A percentile compares a stretch with the other conserved stretches of the same genome.
Evolutionary conservation across 2,113 vertebrate species (phyloP).

Genomic region (Macrotus californicus): DNA sequence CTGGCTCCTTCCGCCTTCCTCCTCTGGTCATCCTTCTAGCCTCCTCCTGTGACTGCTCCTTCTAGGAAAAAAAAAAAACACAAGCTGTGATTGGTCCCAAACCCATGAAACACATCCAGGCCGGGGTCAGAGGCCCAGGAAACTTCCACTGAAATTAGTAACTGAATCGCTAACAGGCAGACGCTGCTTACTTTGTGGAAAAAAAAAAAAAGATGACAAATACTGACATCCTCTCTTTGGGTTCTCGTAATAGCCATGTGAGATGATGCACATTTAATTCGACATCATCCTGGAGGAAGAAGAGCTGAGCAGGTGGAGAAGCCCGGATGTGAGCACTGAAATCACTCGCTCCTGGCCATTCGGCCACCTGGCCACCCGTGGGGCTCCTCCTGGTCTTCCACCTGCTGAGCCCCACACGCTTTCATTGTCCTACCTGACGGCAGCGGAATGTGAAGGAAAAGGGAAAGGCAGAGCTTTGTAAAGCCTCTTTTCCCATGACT

Average conservation of each 20-base stretch:
- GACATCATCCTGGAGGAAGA: neutral
- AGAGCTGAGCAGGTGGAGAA: neutral
- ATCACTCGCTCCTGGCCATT: neutral
- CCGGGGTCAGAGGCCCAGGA: neutral
- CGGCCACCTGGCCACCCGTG: fast-evolving
- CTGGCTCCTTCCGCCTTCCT: fast-evolving
- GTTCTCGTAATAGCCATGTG: neutral
- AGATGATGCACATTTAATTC: neutral
- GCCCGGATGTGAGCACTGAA: fast-evolving
- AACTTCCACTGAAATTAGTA: neutral
- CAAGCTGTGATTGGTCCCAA: neutral
- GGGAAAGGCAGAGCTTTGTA: fast-evolving
- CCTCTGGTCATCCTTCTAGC: too few species aligned
- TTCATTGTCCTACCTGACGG: fast-evolving
- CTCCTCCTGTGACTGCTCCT: neutral
- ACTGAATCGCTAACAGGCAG: too few species aligned
- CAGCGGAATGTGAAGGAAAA: fast-evolving
- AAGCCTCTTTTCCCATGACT: neutral
- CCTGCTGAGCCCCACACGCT: fast-evolving
- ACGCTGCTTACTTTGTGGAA: too few species aligned
- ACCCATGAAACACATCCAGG: neutral
- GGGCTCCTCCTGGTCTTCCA: neutral
- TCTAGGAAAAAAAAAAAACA: neutral
- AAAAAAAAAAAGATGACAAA: neutral
- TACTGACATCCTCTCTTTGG: neutral